Base-by-base conservation (phyloP, 2,888 invertebrate genomes). In the Acanthosoma haemorrhoidale region DNA sequence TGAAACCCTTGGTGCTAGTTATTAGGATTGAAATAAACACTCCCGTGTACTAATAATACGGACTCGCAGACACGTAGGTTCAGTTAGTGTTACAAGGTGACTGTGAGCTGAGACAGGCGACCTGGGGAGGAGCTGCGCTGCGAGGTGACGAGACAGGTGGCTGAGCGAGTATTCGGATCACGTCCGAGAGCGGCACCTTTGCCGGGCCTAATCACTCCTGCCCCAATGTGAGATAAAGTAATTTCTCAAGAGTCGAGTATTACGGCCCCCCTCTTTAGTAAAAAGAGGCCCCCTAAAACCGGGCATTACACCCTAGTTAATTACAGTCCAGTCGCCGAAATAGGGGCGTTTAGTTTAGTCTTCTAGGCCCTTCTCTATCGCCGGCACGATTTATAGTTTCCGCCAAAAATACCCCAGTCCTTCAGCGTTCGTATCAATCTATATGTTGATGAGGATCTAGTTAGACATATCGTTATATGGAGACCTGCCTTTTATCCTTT, bases 161-260 rank as follows among this genome's bases (percentile, higher is more conserved):
- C n/a, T n/a, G 4, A 8, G 13, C 25, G 2, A 25, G 51, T n/a
- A 51, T 51, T 38, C 64, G 1, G 41, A 39, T 39, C 64, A 64
- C 64, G 64, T 64, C 18, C n/a, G n/a, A 29, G 11, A 18, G 34
- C 64, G 64, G 64, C 64, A 41, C 64, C 64, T 64, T 41, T 64
- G 41, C 64, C 64, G 6, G 13, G 15, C 15, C 64, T 64, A 41
- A 41, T 41, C 21, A 29, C 64, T 38, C 8, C 36, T 36, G 8
- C 8, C 36, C 13, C 59, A 6, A 2, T 34, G 32, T 32, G 59
- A 64, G 41, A 64, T 64, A 64, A 41, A 64, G 64, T 64, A 64
- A 64, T 64, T 61, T 63, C 34, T 38, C 4, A 6, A 4, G 16
- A n/a, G n/a, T 13, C 61, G 18, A 21, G 15, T 36, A 36, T 36